Base-by-base conservation (phyloP, 2,888 invertebrate species). In the Diploptera punctata region DNA sequence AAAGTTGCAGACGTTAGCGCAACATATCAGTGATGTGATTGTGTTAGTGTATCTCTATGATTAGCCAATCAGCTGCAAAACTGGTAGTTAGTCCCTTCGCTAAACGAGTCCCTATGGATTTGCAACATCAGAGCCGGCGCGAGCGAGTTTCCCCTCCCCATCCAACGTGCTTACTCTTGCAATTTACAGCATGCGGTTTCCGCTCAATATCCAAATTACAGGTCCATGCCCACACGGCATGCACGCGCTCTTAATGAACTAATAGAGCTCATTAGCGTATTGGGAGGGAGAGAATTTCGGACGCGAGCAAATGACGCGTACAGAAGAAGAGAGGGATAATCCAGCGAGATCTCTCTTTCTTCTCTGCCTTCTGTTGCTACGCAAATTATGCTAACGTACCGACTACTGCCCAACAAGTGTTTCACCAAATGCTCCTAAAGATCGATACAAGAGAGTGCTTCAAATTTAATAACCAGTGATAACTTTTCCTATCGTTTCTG, bases 41-140 rank as follows among this genome's bases (percentile, higher is more conserved):
- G 47, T n/a, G 47, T n/a, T 47, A 47, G 47, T n/a, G 18, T 57
- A 31, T 57, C 57, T 57, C 26, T 65, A 47, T 62, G 68, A 71
- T 73, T 49, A 67, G 57, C 69, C 74, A 74, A 74, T 74, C 72
- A 74, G 72, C 72, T 68, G 72, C 72, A 72, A n/a, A n/a, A 72
- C 72, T 70, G 68, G 72, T 74, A 52, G 61, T 67, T 57, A 52
- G 24, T 54, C 72, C 31, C 57, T 72, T 21, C 60, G 38, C 72
- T 74, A 74, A n/a, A 74, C 74, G 74, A 74, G 74, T 74, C 74
- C 47, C 74, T 47, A 21, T 57, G 74, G 73, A 49, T n/a, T n/a
- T n/a, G n/a, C n/a, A n/a, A 19, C 44, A 18, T 67, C 31, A 49
- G 31, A 49, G 47, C 26, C 5, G 18, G 61, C 7, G 33, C 7